These are phyloP conservation scores for Eulemur mongoz DNA, from an alignment of 2,797 vertebrate species.

Conservation along the genomic window DNA sequence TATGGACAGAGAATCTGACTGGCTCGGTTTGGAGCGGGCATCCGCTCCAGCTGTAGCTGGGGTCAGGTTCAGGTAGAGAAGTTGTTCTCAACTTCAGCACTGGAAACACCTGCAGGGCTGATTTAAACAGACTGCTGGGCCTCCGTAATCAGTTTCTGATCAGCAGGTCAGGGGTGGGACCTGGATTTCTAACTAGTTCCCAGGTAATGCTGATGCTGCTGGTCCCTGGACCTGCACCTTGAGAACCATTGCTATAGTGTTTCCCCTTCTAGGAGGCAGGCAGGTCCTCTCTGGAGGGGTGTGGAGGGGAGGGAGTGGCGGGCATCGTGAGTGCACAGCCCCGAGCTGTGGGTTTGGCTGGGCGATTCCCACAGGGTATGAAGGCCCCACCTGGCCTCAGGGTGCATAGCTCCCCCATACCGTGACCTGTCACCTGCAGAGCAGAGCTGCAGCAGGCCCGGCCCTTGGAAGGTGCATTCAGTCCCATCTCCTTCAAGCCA, in stretches of 20 bases:
- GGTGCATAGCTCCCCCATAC: neutral
- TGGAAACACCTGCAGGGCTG: neutral
- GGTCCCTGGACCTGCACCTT: neutral
- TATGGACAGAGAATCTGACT: neutral
- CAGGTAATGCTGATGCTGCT: neutral
- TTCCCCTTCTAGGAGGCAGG: neutral
- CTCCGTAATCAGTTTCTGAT: neutral
- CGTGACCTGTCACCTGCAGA: conserved; percentile 52
- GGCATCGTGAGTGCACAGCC: neutral
- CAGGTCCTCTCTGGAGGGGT: neutral
- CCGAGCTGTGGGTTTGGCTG: neutral
- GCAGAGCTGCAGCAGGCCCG: conserved; percentile 83
- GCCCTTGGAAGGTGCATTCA: conserved; percentile 84
- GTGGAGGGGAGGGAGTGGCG: neutral
- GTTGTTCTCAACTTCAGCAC: neutral
- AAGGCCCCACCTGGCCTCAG: accelerated
- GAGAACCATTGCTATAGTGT: neutral
- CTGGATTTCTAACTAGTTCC: neutral
- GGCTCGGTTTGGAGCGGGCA: neutral
- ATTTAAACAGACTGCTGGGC: neutral
- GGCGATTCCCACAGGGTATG: neutral
- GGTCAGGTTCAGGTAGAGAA: neutral
- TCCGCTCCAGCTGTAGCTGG: neutral
- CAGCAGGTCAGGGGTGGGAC: neutral
- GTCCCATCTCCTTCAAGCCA: conserved; percentile 88